These are phyloP conservation scores for Eupithecia pulchellata DNA, from an alignment of 2,888 invertebrate genomes.

Conservation along the genomic window DNA sequence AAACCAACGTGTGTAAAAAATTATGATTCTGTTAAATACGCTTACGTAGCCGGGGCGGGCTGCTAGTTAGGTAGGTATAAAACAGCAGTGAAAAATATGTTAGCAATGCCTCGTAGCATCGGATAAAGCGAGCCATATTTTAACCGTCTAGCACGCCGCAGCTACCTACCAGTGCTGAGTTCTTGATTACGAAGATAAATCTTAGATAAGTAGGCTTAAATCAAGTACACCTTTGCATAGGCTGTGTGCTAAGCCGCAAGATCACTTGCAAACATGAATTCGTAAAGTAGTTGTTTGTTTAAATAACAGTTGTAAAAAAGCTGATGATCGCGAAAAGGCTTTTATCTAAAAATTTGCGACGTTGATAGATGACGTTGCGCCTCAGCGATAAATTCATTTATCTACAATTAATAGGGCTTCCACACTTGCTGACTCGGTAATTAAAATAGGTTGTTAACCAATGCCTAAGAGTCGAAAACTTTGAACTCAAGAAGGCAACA, in stretches of 20 bases:
- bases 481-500: neutral
- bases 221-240: constrained; percentile 2
- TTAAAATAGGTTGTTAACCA: neutral
- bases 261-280: neutral
- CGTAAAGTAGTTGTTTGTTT: neutral
- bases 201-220: constrained; percentile 21
- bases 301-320: neutral
- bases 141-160: constrained; percentile 39
- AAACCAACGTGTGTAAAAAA: no score
- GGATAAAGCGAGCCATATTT: constrained; percentile 40
- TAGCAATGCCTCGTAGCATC: constrained; percentile 39
- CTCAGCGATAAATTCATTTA: constrained; percentile 75
- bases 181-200: constrained; percentile 35
- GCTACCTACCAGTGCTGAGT: constrained; percentile 18
- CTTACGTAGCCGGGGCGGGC: neutral
- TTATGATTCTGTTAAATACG: neutral
- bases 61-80: neutral
- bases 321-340: constrained; percentile 57
- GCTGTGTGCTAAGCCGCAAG: neutral
- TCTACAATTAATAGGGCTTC: constrained; percentile 64
- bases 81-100: constrained; percentile 34
- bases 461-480: neutral
- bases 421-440: constrained; percentile 11
- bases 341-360: constrained; percentile 78
- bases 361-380: constrained; percentile 72